A percentile compares a stretch with the other conserved stretches of the same genome.
Conservation (phyloP, 2,113 vertebrate species). For the Nyctibius bracteatus region DNA sequence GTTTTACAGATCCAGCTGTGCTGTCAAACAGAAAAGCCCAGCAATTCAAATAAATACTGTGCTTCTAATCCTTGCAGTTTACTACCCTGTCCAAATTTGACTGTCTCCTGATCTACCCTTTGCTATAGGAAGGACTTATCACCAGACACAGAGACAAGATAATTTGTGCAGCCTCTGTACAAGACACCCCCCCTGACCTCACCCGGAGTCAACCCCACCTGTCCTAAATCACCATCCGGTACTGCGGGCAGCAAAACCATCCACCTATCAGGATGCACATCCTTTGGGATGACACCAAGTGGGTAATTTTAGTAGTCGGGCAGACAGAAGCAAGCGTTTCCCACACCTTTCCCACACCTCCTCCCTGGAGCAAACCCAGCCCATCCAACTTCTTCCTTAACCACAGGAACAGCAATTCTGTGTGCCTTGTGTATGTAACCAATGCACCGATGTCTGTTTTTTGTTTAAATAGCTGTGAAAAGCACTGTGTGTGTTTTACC, state of each 20-base stretch:
- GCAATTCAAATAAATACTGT: neutral
- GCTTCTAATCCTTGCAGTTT: neutral
- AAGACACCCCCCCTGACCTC: neutral
- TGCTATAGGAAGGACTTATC: neutral
- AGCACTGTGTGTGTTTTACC: constrained; percentile 58
- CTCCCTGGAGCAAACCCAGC: neutral
- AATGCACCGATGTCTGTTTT: neutral
- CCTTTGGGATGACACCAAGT: neutral
- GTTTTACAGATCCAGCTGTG: neutral
- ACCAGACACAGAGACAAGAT: neutral
- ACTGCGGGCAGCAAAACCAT: neutral
- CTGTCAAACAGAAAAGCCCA: neutral
- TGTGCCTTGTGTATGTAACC: neutral
- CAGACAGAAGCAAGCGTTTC: neutral
- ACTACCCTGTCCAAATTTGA: neutral
- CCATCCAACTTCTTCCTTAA: neutral
- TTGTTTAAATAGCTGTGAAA: constrained; percentile 68
- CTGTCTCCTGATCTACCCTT: neutral
- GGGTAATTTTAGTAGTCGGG: neutral
- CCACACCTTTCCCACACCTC: constrained; percentile 30
- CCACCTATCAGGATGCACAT: neutral
- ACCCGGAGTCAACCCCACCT: neutral
- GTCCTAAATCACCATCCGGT: fast-evolving
- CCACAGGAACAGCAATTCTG: neutral
- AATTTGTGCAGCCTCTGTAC: neutral